These are phyloP conservation scores for Gobio occitaniae DNA, from an alignment of 2,797 vertebrate genomes.

Conservation along the genomic window DNA sequence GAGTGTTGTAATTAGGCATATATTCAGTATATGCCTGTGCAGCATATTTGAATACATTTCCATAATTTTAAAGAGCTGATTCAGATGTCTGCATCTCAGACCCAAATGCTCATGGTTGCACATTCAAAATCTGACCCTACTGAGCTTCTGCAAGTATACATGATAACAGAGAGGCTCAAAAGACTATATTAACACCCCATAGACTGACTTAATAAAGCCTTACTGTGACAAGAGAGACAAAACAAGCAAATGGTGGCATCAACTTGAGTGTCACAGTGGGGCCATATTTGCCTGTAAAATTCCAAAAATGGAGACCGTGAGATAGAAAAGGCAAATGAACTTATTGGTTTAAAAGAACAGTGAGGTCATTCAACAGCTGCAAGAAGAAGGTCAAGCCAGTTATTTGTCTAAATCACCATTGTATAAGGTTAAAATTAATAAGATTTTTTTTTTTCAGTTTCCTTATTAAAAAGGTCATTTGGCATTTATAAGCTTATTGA, in stretches of 20 bases:
- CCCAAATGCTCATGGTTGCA: not conserved
- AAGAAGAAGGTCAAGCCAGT: not conserved
- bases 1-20: not conserved
- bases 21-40: not conserved
- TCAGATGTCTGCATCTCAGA: not conserved
- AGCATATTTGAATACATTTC: not conserved
- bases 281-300: not conserved
- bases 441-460: not conserved
- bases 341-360: not conserved
- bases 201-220: conserved; percentile 70
- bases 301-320: not conserved
- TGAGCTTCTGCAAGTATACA: not conserved
- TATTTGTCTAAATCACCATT: not conserved
- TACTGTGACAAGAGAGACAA: conserved; percentile 51
- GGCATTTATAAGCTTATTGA: not conserved
- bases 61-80: not conserved
- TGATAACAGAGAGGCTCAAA: conserved; percentile 5
- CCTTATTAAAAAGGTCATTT: not conserved
- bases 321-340: not conserved
- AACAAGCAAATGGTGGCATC: conserved; percentile 45
- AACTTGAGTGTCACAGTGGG: conserved; percentile 8
- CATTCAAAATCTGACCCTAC: not conserved
- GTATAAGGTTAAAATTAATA: not conserved
- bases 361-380: not conserved
- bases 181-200: conserved; percentile 60